Conservation (phyloP, 2,113 vertebrate species). For the Psilopogon haemacephalus region DNA sequence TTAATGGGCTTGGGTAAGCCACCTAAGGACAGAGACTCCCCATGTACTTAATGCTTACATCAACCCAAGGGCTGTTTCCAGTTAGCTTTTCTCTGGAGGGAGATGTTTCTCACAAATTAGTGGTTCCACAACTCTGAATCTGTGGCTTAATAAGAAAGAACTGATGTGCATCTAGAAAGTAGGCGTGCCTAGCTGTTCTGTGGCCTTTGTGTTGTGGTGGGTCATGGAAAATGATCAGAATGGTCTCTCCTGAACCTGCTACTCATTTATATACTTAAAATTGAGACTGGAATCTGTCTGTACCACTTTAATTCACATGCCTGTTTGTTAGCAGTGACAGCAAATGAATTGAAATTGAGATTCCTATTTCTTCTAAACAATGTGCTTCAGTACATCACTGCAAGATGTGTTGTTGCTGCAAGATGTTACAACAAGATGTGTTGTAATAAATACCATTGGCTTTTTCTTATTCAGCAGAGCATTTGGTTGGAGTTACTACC, state of each 20-base stretch:
- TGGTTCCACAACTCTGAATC: constrained; percentile 46
- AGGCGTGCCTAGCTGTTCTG: neutral
- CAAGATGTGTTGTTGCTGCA: neutral
- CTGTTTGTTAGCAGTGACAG: neutral
- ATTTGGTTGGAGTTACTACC: neutral
- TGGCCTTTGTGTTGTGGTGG: neutral
- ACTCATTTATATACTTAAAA: neutral
- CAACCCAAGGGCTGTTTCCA: constrained; percentile 47
- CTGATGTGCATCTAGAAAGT: constrained; percentile 16
- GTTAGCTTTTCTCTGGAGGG: constrained; percentile 48
- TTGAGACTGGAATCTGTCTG: neutral
- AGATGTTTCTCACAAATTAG: constrained; percentile 60
- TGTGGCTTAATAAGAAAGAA: constrained; percentile 31
- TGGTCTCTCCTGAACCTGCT: constrained; percentile 13
- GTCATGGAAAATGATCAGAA: neutral
- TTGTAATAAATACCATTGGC: neutral
- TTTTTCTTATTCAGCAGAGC: neutral
- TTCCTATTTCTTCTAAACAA: neutral
- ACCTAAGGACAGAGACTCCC: constrained; percentile 66
- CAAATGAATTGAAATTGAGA: neutral
- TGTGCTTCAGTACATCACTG: neutral
- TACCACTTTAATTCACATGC: neutral
- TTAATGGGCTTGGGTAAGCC: constrained; percentile 55
- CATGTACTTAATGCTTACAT: constrained; percentile 56
- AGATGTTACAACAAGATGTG: neutral